These are phyloP conservation scores for Micrasema minimum DNA, from an alignment of 1,140 invertebrate genomes.

Conservation along the genomic window DNA sequence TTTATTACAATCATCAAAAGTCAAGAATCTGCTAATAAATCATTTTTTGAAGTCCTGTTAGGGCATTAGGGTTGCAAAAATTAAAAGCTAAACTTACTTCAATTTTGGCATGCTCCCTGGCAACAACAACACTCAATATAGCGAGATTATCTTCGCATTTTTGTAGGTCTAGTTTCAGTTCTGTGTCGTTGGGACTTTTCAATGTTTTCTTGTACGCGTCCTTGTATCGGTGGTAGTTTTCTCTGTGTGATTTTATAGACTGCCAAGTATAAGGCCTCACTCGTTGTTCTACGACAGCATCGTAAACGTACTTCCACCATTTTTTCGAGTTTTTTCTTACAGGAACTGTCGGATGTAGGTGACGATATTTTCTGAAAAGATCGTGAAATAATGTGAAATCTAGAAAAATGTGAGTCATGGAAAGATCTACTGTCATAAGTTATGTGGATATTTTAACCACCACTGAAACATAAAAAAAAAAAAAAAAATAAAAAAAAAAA, in stretches of 20 bases:
- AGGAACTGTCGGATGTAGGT: conserved; percentile 64
- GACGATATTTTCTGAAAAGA: conserved; percentile 67
- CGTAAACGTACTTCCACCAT: conserved; percentile 86
- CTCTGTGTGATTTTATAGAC: conserved; percentile 75
- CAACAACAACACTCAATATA: conserved; percentile 81
- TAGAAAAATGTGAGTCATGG: no score
- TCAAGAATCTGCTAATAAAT: no score
- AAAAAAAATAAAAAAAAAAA: no score
- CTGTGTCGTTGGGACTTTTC: conserved; percentile 76
- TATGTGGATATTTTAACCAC: no score
- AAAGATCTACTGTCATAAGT: no score
- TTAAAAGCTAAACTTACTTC: conserved; percentile 67
- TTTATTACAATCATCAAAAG: no score
- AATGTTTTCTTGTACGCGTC: conserved; percentile 79
- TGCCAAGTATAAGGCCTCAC: conserved; percentile 80
- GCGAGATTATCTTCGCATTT: conserved; percentile 80
- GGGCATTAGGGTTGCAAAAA: no score
- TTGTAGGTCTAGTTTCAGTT: conserved; percentile 78
- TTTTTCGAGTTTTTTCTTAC: conserved; percentile 64
- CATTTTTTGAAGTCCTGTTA: no score
- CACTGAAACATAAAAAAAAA: no score
- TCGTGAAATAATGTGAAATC: no score
- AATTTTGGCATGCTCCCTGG: conserved; percentile 82
- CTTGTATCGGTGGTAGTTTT: conserved; percentile 78
- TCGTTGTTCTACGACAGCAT: conserved; percentile 76